phyloP scores from a whole-genome alignment of 1,140 invertebrate species.

The Drosophila subpulchrella region DNA sequence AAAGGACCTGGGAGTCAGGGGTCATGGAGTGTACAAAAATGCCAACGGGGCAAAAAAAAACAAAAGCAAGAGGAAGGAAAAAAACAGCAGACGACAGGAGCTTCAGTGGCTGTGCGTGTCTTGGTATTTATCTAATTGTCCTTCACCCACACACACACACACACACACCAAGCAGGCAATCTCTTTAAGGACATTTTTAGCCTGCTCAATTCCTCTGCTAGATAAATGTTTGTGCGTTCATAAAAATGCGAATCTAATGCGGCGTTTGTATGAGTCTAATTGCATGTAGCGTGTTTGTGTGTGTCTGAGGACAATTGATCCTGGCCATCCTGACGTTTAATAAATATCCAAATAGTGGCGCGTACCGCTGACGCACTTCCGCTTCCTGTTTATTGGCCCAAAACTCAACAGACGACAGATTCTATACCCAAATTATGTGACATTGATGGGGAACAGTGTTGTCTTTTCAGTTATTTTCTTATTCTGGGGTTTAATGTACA shows the following conservation, averaged over 20 bases:
- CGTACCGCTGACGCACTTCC: constrained; percentile 67
- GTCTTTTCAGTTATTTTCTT: constrained; percentile 3
- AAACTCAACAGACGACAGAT: constrained; percentile 32
- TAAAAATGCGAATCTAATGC: constrained; percentile 74
- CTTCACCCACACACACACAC: constrained; percentile 37
- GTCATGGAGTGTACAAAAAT: constrained; percentile 75
- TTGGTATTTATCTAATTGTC: constrained; percentile 81
- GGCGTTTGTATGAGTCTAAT: constrained; percentile 66
- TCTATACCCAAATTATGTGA: constrained; percentile 36
- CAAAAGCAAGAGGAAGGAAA: constrained; percentile 10
- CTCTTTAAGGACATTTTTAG: constrained; percentile 64
- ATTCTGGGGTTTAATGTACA: background rate
- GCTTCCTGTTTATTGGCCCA: constrained; percentile 62
- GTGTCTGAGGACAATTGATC: constrained; percentile 52
- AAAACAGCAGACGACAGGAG: constrained; percentile 26
- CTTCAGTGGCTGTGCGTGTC: constrained; percentile 57
- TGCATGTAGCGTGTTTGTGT: constrained; percentile 29
- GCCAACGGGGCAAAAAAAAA: constrained; percentile 63
- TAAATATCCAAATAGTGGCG: constrained; percentile 56
- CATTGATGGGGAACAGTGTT: background rate
- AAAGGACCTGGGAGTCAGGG: constrained; percentile 7
- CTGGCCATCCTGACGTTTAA: constrained; percentile 62
- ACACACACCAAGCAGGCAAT: constrained; percentile 18
- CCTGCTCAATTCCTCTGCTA: constrained; percentile 46
- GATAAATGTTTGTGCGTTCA: constrained; percentile 62